phyloP scores from a whole-genome alignment of 2,113 vertebrate genomes.

The Sorex fumeus region DNA sequence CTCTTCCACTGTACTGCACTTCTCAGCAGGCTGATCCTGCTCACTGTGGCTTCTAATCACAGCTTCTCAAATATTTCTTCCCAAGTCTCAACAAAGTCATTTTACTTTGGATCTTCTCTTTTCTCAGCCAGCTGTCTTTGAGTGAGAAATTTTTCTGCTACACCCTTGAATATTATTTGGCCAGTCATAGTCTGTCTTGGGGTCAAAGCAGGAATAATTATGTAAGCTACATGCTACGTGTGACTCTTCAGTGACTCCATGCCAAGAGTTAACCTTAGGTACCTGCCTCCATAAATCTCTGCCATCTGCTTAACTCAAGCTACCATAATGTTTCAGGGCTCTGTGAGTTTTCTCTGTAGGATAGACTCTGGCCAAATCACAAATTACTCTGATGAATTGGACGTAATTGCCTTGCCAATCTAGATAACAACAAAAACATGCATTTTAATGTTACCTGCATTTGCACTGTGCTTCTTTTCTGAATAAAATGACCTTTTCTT shows the following conservation, averaged over 20 bases:
- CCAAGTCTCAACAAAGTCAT: constrained; percentile 29
- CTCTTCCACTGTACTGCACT: constrained; percentile 76
- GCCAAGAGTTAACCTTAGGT: neutral
- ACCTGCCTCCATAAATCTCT: too few species aligned
- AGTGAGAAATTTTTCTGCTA: neutral
- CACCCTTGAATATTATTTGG: neutral
- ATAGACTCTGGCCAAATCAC: constrained; percentile 64
- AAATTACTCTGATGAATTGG: constrained; percentile 65
- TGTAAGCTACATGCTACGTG: accelerated
- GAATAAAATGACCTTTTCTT: neutral
- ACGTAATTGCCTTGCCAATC: constrained; percentile 50
- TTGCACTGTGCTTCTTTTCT: constrained; percentile 49
- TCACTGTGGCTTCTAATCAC: constrained; percentile 42
- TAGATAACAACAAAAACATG: constrained; percentile 63
- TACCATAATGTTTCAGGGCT: constrained; percentile 44
- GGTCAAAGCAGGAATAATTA: neutral
- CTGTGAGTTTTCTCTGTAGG: neutral
- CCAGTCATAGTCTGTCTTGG: neutral
- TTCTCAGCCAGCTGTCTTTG: neutral
- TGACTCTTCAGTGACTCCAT: accelerated
- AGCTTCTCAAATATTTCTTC: constrained; percentile 17
- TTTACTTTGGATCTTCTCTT: constrained; percentile 8
- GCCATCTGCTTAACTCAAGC: neutral
- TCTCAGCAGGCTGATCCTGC: constrained; percentile 78
- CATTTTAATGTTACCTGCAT: constrained; percentile 13